phyloP scores from a whole-genome alignment of 2,113 vertebrate genomes.

The Crotalus horridus region DNA sequence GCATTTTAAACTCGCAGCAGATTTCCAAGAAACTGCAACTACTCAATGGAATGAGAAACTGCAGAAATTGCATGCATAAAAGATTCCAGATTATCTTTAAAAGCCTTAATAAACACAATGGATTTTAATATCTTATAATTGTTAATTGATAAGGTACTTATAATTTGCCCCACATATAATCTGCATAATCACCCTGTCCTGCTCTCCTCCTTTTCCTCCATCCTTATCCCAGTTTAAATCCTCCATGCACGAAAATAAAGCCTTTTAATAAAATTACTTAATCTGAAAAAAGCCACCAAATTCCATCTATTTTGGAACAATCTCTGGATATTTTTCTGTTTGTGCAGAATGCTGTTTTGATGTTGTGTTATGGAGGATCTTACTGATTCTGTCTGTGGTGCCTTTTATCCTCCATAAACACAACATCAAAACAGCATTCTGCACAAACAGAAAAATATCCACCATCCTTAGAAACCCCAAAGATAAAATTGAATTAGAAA shows the following conservation, averaged over 20 bases:
- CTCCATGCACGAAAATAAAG: not conserved
- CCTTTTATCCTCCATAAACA: too few relatives aligned
- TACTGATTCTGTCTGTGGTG: too few relatives aligned
- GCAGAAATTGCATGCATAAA: not conserved
- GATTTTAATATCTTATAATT: not conserved
- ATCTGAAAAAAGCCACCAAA: not conserved
- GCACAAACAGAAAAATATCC: too few relatives aligned
- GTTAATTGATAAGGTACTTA: not conserved
- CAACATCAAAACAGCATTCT: too few relatives aligned
- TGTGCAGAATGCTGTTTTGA: too few relatives aligned
- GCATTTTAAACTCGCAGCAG: not conserved
- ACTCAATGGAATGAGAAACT: not conserved
- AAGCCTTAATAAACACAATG: not conserved
- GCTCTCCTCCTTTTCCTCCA: not conserved
- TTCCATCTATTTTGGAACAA: not conserved
- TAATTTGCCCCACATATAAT: not conserved
- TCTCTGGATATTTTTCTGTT: too few relatives aligned
- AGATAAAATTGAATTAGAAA: too few relatives aligned
- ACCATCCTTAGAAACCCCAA: too few relatives aligned
- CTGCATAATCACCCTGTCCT: not conserved
- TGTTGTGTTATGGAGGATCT: too few relatives aligned
- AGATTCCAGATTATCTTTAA: not conserved
- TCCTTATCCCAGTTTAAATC: not conserved
- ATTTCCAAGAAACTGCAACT: not conserved
- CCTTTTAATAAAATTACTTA: not conserved